phyloP scores from a whole-genome alignment of 2,888 invertebrate species.

The Aleiodes alternator region DNA sequence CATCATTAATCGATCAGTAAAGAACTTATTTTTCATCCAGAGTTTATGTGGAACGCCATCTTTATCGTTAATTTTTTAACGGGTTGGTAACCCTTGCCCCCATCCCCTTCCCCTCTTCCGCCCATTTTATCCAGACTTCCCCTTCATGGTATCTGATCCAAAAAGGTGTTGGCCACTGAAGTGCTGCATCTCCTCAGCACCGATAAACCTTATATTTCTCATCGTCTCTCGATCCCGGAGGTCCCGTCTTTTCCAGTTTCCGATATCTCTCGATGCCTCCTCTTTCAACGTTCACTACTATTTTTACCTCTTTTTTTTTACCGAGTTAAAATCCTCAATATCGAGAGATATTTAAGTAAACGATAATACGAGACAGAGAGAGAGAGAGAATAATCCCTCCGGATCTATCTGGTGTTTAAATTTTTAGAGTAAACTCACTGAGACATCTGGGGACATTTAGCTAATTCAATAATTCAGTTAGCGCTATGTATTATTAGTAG shows the following conservation, averaged over 20 bases:
- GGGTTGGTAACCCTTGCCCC: too few relatives aligned
- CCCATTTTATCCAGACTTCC: slow-evolving; percentile 5
- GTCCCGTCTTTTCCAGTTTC: slow-evolving; percentile 26
- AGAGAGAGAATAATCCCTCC: too few relatives aligned
- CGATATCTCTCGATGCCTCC: slow-evolving; percentile 27
- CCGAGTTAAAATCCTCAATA: slow-evolving; percentile 5
- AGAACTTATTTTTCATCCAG: too few relatives aligned
- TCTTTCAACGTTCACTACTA: slow-evolving; percentile 5
- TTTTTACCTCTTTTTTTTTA: background rate
- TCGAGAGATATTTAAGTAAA: too few relatives aligned
- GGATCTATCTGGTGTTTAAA: too few relatives aligned
- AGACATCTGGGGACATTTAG: too few relatives aligned
- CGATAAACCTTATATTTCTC: slow-evolving; percentile 27
- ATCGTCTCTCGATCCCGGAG: slow-evolving; percentile 23
- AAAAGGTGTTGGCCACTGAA: slow-evolving; percentile 28
- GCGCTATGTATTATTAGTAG: slow-evolving; percentile 14
- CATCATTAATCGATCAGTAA: background rate
- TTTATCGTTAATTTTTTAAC: slow-evolving; percentile 31
- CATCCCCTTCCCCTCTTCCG: background rate
- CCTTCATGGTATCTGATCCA: slow-evolving; percentile 21
- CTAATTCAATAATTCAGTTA: slow-evolving; percentile 3
- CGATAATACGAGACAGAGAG: too few relatives aligned
- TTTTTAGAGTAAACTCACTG: too few relatives aligned
- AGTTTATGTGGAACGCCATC: background rate
- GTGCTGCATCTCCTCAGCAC: slow-evolving; percentile 21